Base-by-base conservation (phyloP, 2,113 vertebrate genomes). In the Syngnathus scovelli region DNA sequence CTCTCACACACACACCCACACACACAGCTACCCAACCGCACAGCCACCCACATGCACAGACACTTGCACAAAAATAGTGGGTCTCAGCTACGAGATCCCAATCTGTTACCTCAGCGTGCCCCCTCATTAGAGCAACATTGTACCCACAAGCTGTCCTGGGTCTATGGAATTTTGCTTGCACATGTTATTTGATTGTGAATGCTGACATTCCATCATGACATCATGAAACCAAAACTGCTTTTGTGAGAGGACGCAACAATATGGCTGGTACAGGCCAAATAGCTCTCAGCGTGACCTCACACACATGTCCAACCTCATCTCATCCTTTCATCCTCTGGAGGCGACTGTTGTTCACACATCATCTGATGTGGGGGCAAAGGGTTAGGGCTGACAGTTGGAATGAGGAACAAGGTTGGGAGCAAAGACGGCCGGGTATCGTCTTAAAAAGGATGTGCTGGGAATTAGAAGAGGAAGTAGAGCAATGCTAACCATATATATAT, bases 141-240 rank as follows among this genome's bases (percentile, higher is more conserved):
- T 16, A 58, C 49, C 19, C 15, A 36, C 13, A 7, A 58, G 27
- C 55, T 56, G 27, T 33, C 37, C 13, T 37, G 55, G 7, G 15
- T 36, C 33, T 16, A 37, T 1, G 18, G 44, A 1, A 64, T 64
- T 78, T 71, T 36, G 55, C 27, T 58, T 58, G 55, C 55, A 58
- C 49, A 52, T 52, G 19, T 21, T 49, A 59, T 76, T 76, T 66
- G 70, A 73, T 79, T 77, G 63, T 11, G 23, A 11, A 58, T 21
- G 74, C 72, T 82, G 76, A 84, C 75, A 80, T 78, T 73, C 78
- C 78, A 81, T 58, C 59, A 27, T 86, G 83, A 86, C 83, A 71
- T 88, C 82, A 87, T 84, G 75, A 82, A 84, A 85, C 82, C 76
- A 83, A 82, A 84, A 72, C 69, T 64, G 74, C 49, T 71, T 75